Percentiles rank a stretch among this genome's conserved stretches.
Evolutionary conservation across 2,888 invertebrate genomes (phyloP).

Genomic region (Melieria omissa): DNA sequence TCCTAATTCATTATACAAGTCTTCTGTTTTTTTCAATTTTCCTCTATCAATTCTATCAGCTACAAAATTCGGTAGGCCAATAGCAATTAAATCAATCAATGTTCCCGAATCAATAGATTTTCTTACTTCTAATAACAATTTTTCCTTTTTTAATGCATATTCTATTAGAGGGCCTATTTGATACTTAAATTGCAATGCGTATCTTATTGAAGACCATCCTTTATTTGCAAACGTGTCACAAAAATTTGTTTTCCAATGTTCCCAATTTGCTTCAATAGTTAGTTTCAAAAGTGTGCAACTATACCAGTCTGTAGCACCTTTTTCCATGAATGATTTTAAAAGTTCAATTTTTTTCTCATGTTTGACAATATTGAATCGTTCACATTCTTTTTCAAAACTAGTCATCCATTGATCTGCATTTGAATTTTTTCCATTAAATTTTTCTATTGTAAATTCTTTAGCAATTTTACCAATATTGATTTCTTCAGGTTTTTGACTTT

Average conservation of each 20-base stretch:
- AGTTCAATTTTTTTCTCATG: conserved; percentile 34
- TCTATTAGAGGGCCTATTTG: conserved; percentile 48
- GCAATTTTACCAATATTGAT: conserved; percentile 26
- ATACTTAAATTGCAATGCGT: conserved; percentile 48
- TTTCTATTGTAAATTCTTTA: conserved; percentile 30
- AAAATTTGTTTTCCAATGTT: conserved; percentile 44
- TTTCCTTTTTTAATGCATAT: conserved; percentile 44
- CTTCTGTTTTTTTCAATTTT: conserved; percentile 48
- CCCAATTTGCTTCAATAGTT: conserved; percentile 44
- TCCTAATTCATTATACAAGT: conserved; percentile 43
- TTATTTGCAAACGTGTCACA: conserved; percentile 50
- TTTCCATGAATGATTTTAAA: conserved; percentile 45
- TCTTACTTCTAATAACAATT: conserved; percentile 38
- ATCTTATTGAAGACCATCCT: conserved; percentile 48
- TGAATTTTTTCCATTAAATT: conserved; percentile 22
- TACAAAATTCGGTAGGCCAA: conserved; percentile 49
- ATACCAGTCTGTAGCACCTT: conserved; percentile 46
- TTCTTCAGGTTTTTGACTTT: conserved; percentile 21
- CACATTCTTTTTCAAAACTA: conserved; percentile 38
- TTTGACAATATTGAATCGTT: conserved; percentile 26
- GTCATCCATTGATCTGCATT: conserved; percentile 37
- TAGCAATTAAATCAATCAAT: conserved; percentile 52
- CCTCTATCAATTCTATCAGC: conserved; percentile 51
- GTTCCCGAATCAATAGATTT: conserved; percentile 36
- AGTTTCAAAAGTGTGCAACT: conserved; percentile 45